Conservation (phyloP, 2,888 invertebrate genomes). For the Prosopocoilus inquinatus region DNA sequence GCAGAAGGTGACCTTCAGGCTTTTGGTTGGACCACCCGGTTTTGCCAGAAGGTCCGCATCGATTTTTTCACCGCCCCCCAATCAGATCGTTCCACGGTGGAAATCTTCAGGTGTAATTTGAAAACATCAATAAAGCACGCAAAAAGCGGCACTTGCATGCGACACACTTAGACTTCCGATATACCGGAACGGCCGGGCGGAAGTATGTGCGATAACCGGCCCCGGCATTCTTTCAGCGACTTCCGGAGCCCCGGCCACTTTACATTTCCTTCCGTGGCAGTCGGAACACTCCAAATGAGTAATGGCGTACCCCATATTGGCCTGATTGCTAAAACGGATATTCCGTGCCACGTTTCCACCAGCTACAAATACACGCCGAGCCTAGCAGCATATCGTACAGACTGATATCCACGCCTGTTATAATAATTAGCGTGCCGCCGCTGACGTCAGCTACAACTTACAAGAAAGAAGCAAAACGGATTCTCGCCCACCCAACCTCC, state of each 20-base stretch:
- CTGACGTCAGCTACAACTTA: too few species aligned
- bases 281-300: slow-evolving; percentile 43
- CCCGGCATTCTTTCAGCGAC: slow-evolving; percentile 47
- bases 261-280: slow-evolving; percentile 49
- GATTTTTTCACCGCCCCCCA: too few species aligned
- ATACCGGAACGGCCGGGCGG: slow-evolving; percentile 43
- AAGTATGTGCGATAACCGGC: slow-evolving; percentile 44
- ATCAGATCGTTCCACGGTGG: too few species aligned
- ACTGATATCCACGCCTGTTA: slow-evolving; percentile 18
- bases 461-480: too few species aligned
- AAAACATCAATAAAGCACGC: slow-evolving; percentile 16
- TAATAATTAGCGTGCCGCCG: slow-evolving; percentile 7
- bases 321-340: slow-evolving; percentile 49
- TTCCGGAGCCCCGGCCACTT: slow-evolving; percentile 48
- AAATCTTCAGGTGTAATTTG: slow-evolving; percentile 1
- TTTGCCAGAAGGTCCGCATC: too few species aligned
- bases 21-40: too few species aligned
- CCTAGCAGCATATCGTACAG: slow-evolving; percentile 21
- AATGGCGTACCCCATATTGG: slow-evolving; percentile 44
- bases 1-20: too few species aligned
- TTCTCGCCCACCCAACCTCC: too few species aligned
- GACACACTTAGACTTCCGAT: slow-evolving; percentile 41
- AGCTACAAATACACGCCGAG: slow-evolving; percentile 24
- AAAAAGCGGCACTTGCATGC: slow-evolving; percentile 30
- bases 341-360: slow-evolving; percentile 40